A percentile compares a stretch with the other conserved stretches of the same genome.
Evolutionary conservation across 2,113 vertebrate genomes (phyloP).

Genomic region (Leptosomus discolor): DNA sequence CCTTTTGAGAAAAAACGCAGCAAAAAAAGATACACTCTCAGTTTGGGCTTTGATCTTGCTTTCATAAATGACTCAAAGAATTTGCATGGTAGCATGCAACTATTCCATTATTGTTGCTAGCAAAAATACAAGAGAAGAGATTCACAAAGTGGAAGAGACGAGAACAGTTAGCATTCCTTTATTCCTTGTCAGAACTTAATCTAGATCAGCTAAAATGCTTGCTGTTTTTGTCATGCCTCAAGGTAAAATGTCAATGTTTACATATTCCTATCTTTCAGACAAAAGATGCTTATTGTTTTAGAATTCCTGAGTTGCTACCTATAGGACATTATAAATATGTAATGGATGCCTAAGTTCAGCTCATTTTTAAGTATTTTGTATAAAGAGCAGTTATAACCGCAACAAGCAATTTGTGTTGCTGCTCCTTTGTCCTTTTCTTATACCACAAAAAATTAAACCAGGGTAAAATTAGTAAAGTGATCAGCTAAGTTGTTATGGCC

Average conservation of each 20-base stretch:
- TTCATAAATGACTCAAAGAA: constrained; percentile 6
- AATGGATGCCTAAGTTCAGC: background rate
- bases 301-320: background rate
- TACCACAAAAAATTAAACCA: background rate
- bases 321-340: constrained; percentile 4
- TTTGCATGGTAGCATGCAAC: constrained; percentile 8
- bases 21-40: background rate
- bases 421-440: background rate
- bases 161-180: constrained; percentile 16
- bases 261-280: background rate
- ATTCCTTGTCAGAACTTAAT: constrained; percentile 26
- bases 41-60: constrained; percentile 30
- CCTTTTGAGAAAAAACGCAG: background rate
- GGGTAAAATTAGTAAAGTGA: background rate
- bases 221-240: constrained; percentile 20
- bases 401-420: background rate
- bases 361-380: background rate
- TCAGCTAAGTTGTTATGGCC: background rate
- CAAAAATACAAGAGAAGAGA: background rate
- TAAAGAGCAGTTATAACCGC: background rate
- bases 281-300: constrained; percentile 24
- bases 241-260: constrained; percentile 15
- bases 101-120: background rate
- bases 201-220: constrained; percentile 8
- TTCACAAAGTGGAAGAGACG: background rate